A percentile compares a stretch with the other conserved stretches of the same genome.
phyloP scores from a whole-genome alignment of 2,888 invertebrate genomes.

The Agrypnus murinus region DNA sequence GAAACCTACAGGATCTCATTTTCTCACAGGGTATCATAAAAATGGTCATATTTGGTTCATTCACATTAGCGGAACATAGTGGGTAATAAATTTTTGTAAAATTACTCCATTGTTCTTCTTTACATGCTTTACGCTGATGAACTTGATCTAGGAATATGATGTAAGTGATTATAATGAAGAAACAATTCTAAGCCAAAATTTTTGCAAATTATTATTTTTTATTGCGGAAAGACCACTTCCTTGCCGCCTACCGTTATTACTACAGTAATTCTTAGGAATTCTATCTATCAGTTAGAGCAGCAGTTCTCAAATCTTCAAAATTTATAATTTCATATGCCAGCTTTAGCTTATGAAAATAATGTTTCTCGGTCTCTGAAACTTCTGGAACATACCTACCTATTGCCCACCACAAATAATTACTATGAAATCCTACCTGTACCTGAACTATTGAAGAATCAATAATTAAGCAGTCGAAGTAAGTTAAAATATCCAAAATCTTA shows the following conservation, averaged over 20 bases:
- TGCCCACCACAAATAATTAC: too few relatives aligned
- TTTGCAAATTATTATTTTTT: conserved; percentile 1
- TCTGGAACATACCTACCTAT: too few relatives aligned
- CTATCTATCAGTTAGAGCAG: too few relatives aligned
- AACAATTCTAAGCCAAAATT: background rate
- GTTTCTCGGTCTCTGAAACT: too few relatives aligned
- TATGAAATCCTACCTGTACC: too few relatives aligned
- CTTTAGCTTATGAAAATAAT: too few relatives aligned
- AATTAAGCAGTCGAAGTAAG: too few relatives aligned
- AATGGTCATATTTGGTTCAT: conserved; percentile 20
- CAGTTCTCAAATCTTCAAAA: too few relatives aligned
- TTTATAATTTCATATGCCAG: too few relatives aligned
- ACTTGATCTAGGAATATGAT: conserved; percentile 9
- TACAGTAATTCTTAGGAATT: too few relatives aligned
- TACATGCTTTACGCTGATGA: conserved; percentile 10
- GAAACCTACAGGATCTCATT: conserved; percentile 14
- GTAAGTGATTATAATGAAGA: background rate
- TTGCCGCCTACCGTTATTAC: background rate
- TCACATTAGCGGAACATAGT: conserved; percentile 14
- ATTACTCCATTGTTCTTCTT: conserved; percentile 23
- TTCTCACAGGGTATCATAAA: conserved; percentile 22
- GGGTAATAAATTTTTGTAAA: conserved; percentile 16
- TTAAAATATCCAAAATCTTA: too few relatives aligned
- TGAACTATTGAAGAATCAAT: too few relatives aligned
- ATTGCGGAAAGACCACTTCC: background rate